Evolutionary conservation across 2,113 vertebrate species (phyloP).

Genomic region (Thalassoma bifasciatum): DNA sequence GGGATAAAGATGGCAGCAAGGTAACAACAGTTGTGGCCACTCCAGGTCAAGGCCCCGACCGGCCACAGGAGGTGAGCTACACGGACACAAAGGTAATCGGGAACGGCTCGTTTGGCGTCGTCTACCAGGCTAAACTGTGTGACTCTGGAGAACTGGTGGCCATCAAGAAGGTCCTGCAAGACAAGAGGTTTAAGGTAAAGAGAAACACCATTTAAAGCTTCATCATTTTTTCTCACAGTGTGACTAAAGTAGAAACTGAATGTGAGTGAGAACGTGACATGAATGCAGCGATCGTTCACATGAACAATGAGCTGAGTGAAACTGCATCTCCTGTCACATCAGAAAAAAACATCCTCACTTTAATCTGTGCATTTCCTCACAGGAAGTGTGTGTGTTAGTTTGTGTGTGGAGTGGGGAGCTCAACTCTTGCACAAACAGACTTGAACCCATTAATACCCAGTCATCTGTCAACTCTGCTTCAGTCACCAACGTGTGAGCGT

Average conservation of each 20-base stretch:
- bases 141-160: constrained; percentile 98
- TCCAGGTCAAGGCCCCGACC: constrained; percentile 96
- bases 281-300: constrained; percentile 60
- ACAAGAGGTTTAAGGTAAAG: constrained; percentile 99
- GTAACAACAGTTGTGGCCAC: constrained; percentile 99
- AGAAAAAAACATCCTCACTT: background rate
- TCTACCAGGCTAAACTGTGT: constrained; percentile 98
- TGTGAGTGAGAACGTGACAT: constrained; percentile 28
- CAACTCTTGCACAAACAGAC: constrained; percentile 10
- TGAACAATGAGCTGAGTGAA: constrained; percentile 52
- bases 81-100: constrained; percentile 99
- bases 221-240: background rate
- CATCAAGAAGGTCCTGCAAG: constrained; percentile 99
- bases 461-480: constrained; percentile 41
- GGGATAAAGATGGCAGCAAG: constrained; percentile 99
- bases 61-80: constrained; percentile 99
- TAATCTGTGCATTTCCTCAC: constrained; percentile 10
- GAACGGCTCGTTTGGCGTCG: constrained; percentile 98
- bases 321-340: background rate
- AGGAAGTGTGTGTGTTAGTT: background rate
- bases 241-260: constrained; percentile 4
- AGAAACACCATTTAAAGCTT: background rate
- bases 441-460: constrained; percentile 21
- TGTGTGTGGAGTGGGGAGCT: background rate
- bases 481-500: constrained; percentile 7